Base-by-base conservation (phyloP, 2,888 invertebrate genomes). In the Limnephilus rhombicus region DNA sequence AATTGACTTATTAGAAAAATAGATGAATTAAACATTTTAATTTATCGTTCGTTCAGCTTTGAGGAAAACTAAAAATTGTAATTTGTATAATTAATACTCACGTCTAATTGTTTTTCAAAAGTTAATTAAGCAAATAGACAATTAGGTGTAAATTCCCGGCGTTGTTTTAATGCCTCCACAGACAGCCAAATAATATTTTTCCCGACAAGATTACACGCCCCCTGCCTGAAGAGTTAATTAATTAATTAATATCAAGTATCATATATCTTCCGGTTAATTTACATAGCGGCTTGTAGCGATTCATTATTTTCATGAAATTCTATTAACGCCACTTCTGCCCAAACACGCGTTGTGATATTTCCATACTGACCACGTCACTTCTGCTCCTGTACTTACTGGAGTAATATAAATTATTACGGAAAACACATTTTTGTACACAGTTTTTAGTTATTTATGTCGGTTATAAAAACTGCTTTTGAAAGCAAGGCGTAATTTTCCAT, bases 201-300 rank as follows among this genome's bases (percentile, higher is more conserved):
- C 85, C 68, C 86, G 80, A 86, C 41, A 91, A 91, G 45, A n/a
- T 41, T 85, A 41, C 80, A 41, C 86, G 80, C 91, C 91, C 86
- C 37, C 68, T 24, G 37, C 86, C 53, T 90, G 53, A 53, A 68
- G 34, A 83, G 82, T 68, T 68, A 68, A 68, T 88, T 92, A 93
- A 93, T 93, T 93, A 93, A 93, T 93, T 93, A 93, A 93, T 93
- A 92, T 87, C 92, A 92, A 82, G 91, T 91, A 89, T 90, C 81
- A 90, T 93, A 92, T 93, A 92, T 93, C 93, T 93, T 91, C 90
- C 91, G 68, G 92, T 91, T 93, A 92, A 93, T 93, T 92, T 93
- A 93, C 93, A 92, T 91, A 91, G 92, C 92, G 34, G 88, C 92
- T 80, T 92, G 93, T 85, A 92, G 90, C 92, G 92, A 93, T 93